Evolutionary conservation across 2,888 invertebrate genomes (phyloP), one percentile per base, ranked within the genome.

Genomic region (Acrocera orbiculus): DNA sequence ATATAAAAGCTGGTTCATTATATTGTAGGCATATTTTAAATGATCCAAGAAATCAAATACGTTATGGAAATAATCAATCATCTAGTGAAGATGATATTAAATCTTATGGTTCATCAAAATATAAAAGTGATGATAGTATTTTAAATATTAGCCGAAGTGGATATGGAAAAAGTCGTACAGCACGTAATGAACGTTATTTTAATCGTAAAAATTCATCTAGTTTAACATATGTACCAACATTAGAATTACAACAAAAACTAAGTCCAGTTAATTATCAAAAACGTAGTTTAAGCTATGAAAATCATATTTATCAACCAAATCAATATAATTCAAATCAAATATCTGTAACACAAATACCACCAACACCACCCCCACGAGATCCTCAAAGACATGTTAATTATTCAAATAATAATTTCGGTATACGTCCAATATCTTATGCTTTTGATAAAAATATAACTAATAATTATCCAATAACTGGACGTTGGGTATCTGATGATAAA

Each of bases 281-380:
- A 42, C 51, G 58, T 3, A 56, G 60, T 48, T 52, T 58, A 13
- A 58, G 60, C 47, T 59, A 52, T 26, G 58, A 59, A 31, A 58
- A 52, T 34, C 56, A 59, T 30, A 58, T 59, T 10, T 54, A 59
- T 28, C 29, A 56, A 35, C 58, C 55, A 39, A 56, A 57, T 33
- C 9, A 15, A 16, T 4, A 2, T 47, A 44, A 36, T 47, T 48
- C 1, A 34, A 46, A 5, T 31, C 46, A 44, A 46, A 47, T 40
- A 7, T 19, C 27, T n/a, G 47, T 47, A 6, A 54, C 54, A 32
- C 65, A 63, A 29, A 48, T 69, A 23, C 80, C 82, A 5, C 82
- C 83, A 0, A 73, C 76, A 4, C 82, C 82, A 17, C 82, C 83
- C 1, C 81, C 82, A n/a, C 63, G 78, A 45, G 80, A 78, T 56